Base-by-base conservation (phyloP, 2,113 vertebrate species). In the Dermatemys mawii region DNA sequence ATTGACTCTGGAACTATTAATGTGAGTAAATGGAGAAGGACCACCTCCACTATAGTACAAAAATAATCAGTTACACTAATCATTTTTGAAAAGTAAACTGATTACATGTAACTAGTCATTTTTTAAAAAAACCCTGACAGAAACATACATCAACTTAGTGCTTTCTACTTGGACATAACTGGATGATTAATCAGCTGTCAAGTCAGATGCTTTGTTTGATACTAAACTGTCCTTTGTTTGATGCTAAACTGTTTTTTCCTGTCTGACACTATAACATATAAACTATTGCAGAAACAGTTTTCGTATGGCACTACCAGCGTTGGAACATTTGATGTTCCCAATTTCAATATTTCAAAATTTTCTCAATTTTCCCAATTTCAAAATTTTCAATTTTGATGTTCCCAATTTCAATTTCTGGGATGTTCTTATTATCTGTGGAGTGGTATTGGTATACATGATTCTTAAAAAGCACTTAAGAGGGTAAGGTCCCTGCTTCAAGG, bases 121-220 rank as follows among this genome's bases (percentile, higher is more conserved):
- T 90, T 86, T 89, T 41, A 87, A 84, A 76, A 46, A n/a, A n/a
- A 26, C 63, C 84, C 92, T 83, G 88, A 78, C 85, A 88, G 70
- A 79, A 67, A 44, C 89, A 70, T 76, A 87, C 60, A 91, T 80
- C 88, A 96, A 78, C 44, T 91, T 76, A 55, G 82, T 81, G 32
- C 73, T 76, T 38, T n/a, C 83, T 60, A 35, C 82, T 16, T 27
- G 9, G 54, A 38, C 87, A 0, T 70, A 81, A 63, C 82, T 51
- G 44, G 60, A 27, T 79, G 70, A 89, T 96, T 35, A 95, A 73
- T 75, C 92, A 96, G 86, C 91, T 95, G 81, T 88, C 92, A 78
- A 67, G 70, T 83, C 54, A 54, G 81, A n/a, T 91, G 81, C n/a
- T n/a, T n/a, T n/a, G n/a, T n/a, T n/a, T n/a, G n/a, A n/a, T n/a